Conservation (phyloP, 2,888 invertebrate species). For the Sarcophaga variegata region DNA sequence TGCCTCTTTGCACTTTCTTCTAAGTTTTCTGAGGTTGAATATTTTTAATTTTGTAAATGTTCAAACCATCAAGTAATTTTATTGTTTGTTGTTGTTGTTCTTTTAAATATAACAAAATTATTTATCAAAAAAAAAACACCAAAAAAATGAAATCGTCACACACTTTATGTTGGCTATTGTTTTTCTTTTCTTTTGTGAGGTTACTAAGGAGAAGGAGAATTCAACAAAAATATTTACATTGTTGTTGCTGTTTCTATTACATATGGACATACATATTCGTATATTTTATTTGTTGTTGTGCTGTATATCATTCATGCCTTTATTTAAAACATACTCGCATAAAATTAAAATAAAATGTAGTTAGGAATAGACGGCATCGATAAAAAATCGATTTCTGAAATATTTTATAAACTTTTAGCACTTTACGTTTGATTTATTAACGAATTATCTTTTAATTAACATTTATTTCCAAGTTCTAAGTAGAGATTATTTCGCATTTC, state of each 20-base stretch:
- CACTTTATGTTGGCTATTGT: neutral
- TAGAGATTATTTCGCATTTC: neutral
- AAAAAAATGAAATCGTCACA: neutral
- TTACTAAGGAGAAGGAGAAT: constrained; percentile 27
- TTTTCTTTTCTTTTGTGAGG: constrained; percentile 4
- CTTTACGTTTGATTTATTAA: constrained; percentile 1
- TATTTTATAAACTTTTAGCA: constrained; percentile 15
- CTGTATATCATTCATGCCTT: constrained; percentile 23
- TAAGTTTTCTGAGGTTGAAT: neutral
- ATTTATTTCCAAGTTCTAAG: constrained; percentile 6
- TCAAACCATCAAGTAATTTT: neutral
- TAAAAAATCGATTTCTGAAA: neutral
- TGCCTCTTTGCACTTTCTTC: neutral
- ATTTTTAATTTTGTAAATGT: constrained; percentile 16
- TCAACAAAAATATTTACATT: constrained; percentile 9
- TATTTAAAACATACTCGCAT: constrained; percentile 13
- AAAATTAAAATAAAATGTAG: constrained; percentile 10
- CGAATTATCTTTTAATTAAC: constrained; percentile 6
- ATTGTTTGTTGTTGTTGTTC: too few species aligned
- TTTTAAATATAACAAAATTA: neutral
- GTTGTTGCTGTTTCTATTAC: constrained; percentile 2
- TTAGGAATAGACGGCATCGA: neutral
- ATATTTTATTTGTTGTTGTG: neutral
- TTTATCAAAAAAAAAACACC: constrained; percentile 7
- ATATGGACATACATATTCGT: neutral